Evolutionary conservation across 2,888 invertebrate species (phyloP).

Genomic region (Tenthredo mesomela): DNA sequence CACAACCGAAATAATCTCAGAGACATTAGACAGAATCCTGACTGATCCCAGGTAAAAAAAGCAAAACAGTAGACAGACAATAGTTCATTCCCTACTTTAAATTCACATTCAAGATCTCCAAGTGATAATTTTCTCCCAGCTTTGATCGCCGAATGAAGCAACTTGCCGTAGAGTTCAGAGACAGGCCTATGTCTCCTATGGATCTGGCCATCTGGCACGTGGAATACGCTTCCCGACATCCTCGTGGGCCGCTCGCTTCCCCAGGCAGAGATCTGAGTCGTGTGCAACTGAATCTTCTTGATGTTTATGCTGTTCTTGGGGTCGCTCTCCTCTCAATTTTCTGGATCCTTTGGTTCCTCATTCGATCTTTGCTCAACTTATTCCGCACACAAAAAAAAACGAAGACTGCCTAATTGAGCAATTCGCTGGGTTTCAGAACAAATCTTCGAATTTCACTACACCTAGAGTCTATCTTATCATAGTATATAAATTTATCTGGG

Average conservation of each 20-base stretch:
- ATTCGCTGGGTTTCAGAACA: no score
- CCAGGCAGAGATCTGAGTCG: slow-evolving; percentile 43
- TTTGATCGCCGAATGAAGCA: slow-evolving; percentile 54
- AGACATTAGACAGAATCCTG: slow-evolving; percentile 59
- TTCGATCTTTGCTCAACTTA: background rate
- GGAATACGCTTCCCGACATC: slow-evolving; percentile 53
- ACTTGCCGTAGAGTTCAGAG: slow-evolving; percentile 53
- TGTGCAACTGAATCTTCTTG: slow-evolving; percentile 15
- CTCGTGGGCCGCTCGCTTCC: slow-evolving; percentile 46
- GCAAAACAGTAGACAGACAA: background rate
- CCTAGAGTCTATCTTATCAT: background rate
- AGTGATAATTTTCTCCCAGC: slow-evolving; percentile 27
- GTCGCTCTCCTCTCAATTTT: background rate
- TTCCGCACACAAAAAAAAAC: background rate
- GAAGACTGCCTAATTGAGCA: no score
- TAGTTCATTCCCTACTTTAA: background rate
- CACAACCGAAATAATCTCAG: slow-evolving; percentile 56
- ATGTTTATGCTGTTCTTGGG: slow-evolving; percentile 23
- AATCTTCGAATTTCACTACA: background rate
- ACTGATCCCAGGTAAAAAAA: slow-evolving; percentile 60
- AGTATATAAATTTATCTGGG: background rate
- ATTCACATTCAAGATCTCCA: background rate
- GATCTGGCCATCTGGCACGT: slow-evolving; percentile 56
- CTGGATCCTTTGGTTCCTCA: background rate
- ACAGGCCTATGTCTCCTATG: slow-evolving; percentile 53